Base-by-base conservation (phyloP, 2,797 vertebrate species). In the Spinibarbus caldwelli region DNA sequence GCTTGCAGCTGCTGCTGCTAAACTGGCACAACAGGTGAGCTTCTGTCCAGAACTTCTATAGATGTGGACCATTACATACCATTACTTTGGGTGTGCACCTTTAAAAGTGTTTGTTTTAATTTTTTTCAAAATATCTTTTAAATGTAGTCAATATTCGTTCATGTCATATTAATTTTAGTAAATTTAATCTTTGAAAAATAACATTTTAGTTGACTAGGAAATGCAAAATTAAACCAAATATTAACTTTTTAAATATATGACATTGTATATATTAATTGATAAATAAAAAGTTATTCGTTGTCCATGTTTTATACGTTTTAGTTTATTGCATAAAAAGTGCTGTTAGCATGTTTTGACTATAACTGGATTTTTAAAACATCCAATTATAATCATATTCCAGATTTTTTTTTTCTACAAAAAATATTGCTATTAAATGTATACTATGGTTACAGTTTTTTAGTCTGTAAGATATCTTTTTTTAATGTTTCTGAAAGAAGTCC, bases 1-100 rank as follows among this genome's bases (percentile, higher is more conserved):
- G 0, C 95, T 98, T 73, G 97, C 97, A 54, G 97, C 97, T 70
- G 97, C 97, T 21, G 97, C 97, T 67, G 97, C 97, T 86, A 98
- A 97, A 82, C 91, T 98, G 83, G 97, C 97, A 77, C 97, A 99
- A 88, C 97, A 98, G 94, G 97, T 98, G 82, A 91, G 92, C 89
- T 49, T 5, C 23, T 52, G 17, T 78, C 9, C n/a, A 29, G 15
- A 41, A 43, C n/a, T 4, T 71, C 38, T 45, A 12, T 31, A 17
- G n/a, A 73, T n/a, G 14, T 47, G 26, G 6, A 29, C 4, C 14
- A 17, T 72, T 72, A 9, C 70, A 72, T 43, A 21, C 9, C n/a
- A 26, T 59, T 38, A 38, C 4, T 2, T 52, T 34, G 19, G 3
- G 31, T 14, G 29, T 34, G 47, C 21, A 52, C 29, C 47, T n/a